Evolutionary conservation across 2,113 vertebrate species (phyloP).

Genomic region (Petrocephalus microphthalmus): DNA sequence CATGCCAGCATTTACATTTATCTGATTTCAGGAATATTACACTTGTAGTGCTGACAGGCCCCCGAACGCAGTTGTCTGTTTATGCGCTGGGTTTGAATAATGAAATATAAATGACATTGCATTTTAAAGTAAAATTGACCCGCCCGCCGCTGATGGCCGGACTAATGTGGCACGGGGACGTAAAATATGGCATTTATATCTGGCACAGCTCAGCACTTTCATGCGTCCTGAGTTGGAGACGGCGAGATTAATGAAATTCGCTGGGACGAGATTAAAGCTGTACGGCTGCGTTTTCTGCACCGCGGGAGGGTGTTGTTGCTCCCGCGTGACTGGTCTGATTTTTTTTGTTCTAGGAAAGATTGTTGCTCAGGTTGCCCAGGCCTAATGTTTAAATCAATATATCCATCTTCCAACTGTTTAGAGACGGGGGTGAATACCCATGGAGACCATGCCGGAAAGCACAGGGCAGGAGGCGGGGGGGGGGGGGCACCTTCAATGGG

Average conservation of each 20-base stretch:
- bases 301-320: neutral
- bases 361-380: neutral
- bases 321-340: neutral
- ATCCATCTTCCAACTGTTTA: neutral
- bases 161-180: slow-evolving; percentile 9
- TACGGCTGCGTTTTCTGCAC: neutral
- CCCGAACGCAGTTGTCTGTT: neutral
- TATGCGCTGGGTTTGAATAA: slow-evolving; percentile 13
- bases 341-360: neutral
- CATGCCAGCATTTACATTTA: slow-evolving; percentile 10
- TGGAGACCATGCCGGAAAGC: neutral
- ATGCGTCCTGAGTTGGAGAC: slow-evolving; percentile 7
- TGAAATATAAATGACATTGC: slow-evolving; percentile 13
- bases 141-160: slow-evolving; percentile 1
- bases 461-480: neutral
- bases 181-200: slow-evolving; percentile 21
- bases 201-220: slow-evolving; percentile 24
- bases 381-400: neutral
- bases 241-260: slow-evolving; percentile 29
- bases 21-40: slow-evolving; percentile 15
- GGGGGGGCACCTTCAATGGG: neutral
- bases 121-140: slow-evolving; percentile 24
- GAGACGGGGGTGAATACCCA: neutral
- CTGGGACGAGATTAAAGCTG: slow-evolving; percentile 23
- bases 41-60: slow-evolving; percentile 8